Percentiles rank a stretch among this genome's conserved stretches.
Evolutionary conservation across 2,888 invertebrate genomes (phyloP).

Genomic region (Amaurobius ferox): DNA sequence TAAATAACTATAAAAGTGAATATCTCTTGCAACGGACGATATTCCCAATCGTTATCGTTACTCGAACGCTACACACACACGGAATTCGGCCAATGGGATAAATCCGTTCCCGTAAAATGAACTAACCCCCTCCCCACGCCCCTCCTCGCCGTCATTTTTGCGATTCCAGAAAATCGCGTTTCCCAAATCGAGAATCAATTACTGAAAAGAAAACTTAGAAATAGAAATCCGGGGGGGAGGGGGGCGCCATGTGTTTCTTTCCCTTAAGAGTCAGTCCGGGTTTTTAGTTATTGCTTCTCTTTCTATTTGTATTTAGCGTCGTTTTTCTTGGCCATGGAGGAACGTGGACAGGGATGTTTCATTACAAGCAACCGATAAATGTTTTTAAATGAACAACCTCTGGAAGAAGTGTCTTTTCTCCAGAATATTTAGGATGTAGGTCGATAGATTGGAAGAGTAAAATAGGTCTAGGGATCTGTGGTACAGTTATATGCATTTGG

Average conservation of each 20-base stretch:
- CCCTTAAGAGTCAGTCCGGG: constrained; percentile 63
- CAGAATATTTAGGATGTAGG: background rate
- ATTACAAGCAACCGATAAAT: constrained; percentile 69
- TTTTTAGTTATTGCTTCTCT: constrained; percentile 27
- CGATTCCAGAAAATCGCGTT: constrained; percentile 57
- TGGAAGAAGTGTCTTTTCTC: background rate
- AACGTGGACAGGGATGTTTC: constrained; percentile 50
- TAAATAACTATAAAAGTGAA: background rate
- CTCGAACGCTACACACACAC: constrained; percentile 12
- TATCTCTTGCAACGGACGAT: background rate
- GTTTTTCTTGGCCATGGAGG: constrained; percentile 7
- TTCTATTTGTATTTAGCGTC: background rate
- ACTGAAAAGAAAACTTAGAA: constrained; percentile 26
- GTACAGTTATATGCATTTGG: too few relatives aligned
- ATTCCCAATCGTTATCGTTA: constrained; percentile 23
- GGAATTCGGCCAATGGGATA: constrained; percentile 44
- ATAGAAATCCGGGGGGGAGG: constrained; percentile 3
- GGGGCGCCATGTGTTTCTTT: constrained; percentile 66
- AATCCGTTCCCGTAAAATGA: constrained; percentile 48
- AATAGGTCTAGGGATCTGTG: too few relatives aligned
- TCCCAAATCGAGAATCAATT: constrained; percentile 71
- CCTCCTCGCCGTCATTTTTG: constrained; percentile 30
- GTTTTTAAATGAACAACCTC: constrained; percentile 57
- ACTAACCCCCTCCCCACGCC: constrained; percentile 9
- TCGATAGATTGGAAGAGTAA: background rate